Evolutionary conservation across 30 jellyfish, hydroid and myxozoan species (phyloP).

Genomic region (Haliclystus octoradiatus): DNA sequence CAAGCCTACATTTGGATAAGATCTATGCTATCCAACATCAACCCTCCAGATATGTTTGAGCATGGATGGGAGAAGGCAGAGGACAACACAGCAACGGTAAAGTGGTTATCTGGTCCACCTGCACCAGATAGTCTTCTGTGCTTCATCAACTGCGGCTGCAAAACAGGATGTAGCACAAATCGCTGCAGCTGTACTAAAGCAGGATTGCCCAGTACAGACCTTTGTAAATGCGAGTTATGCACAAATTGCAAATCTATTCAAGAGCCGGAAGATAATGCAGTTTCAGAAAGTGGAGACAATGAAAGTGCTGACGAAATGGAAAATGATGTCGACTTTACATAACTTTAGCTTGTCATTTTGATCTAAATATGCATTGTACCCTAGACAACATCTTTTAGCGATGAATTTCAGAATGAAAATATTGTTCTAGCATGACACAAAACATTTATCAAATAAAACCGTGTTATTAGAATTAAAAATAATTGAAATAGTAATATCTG

Average conservation of each 20-base stretch:
- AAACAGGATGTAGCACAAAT: constrained; percentile 35
- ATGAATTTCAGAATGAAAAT: too few species aligned
- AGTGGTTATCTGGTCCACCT: constrained; percentile 33
- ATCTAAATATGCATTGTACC: too few species aligned
- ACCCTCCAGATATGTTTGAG: constrained; percentile 20
- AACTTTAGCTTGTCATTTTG: too few species aligned
- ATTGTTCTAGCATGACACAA: too few species aligned
- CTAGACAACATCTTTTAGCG: too few species aligned
- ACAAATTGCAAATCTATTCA: constrained; percentile 1
- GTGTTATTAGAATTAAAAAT: too few species aligned
- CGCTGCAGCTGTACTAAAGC: constrained; percentile 46
- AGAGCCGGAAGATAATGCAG: background rate
- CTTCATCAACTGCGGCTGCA: constrained; percentile 35
- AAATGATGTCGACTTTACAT: constrained; percentile 15
- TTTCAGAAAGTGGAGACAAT: background rate
- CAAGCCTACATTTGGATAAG: constrained; percentile 52
- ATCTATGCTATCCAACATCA: constrained; percentile 16
- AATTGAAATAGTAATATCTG: too few species aligned
- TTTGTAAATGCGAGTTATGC: constrained; percentile 41
- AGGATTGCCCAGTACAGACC: constrained; percentile 26
- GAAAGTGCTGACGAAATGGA: constrained; percentile 3
- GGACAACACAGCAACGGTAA: constrained; percentile 4
- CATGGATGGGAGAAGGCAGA: constrained; percentile 30
- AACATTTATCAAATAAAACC: too few species aligned
- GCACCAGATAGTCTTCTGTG: too few species aligned